A percentile compares a stretch with the other conserved stretches of the same genome.
Conservation (phyloP, 2,888 invertebrate genomes). For the Meteorus colon region DNA sequence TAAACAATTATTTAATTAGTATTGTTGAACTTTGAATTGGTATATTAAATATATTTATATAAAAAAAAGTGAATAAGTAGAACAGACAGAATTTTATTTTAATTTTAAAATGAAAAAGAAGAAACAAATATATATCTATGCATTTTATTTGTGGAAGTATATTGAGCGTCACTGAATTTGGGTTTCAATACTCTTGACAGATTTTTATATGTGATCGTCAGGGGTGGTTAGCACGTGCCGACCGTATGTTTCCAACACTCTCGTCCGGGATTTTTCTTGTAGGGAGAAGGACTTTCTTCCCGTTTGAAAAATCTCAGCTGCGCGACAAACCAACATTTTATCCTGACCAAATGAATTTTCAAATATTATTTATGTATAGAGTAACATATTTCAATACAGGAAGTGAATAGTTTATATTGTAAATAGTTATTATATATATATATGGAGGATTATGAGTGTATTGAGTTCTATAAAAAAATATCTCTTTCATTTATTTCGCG, state of each 20-base stretch:
- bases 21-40: not conserved
- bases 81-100: not conserved
- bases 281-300: constrained; percentile 28
- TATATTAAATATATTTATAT: too few relatives aligned
- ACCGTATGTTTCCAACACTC: constrained; percentile 61
- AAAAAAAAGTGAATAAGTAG: not conserved
- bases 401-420: constrained; percentile 23
- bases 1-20: not conserved
- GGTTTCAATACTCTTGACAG: not conserved
- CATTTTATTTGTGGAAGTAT: not conserved
- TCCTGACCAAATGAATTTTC: constrained; percentile 27
- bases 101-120: not conserved
- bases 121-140: not conserved
- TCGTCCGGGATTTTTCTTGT: constrained; percentile 36
- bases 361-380: constrained; percentile 12
- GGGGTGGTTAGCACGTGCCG: constrained; percentile 62
- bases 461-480: constrained; percentile 12
- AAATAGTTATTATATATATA: not conserved
- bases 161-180: constrained; percentile 50
- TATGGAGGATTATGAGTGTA: not conserved
- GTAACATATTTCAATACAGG: constrained; percentile 3
- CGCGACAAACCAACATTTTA: constrained; percentile 20
- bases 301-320: constrained; percentile 41
- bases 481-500: constrained; percentile 12
- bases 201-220: constrained; percentile 25